Evolutionary conservation across 2,888 invertebrate species (phyloP), one percentile per base, ranked within the genome.

Genomic region (Synanthedon tipuliformis): DNA sequence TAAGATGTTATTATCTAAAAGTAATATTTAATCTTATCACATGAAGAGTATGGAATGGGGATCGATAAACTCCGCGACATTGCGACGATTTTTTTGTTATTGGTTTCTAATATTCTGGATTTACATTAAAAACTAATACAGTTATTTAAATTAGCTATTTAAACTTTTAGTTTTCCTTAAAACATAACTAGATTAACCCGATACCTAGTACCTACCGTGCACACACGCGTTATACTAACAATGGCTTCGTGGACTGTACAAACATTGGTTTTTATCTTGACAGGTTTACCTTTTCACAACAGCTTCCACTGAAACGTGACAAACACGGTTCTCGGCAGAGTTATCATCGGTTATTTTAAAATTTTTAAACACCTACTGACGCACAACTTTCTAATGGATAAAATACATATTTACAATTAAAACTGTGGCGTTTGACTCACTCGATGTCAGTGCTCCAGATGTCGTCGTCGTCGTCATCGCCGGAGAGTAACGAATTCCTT

Each of bases 191-290:
- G 34, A 10, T 34, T 34, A 10, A 34, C 34, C 10, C 34, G 8
- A 10, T 34, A 34, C 27, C 8, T 34, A 34, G 27, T 5, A 34
- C 27, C 27, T 34, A 34, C 34, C 34, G 34, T 10, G 3, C 34
- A 34, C 8, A 34, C 11, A 45, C 11, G 13, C 15, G 7, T 45
- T 45, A 45, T 13, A 45, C 61, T 70, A 75, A 79, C 75, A 79
- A 78, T 69, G 71, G 70, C 71, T 64, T 64, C 64, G 64, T 67
- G 63, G 63, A 65, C 62, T 70, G 70, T 63, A 71, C 73, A 83
- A 79, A 84, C 78, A 78, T 60, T 68, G 65, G 63, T 57, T 59
- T 65, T 81, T 85, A 85, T 86, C 85, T 80, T 81, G 84, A 82
- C 80, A 81, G 73, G 81, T 85, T 83, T 84, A 71, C 81, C 69